Percentiles rank a stretch among this genome's conserved stretches.
Evolutionary conservation across 2,797 vertebrate genomes (phyloP).

Genomic region (Falco peregrinus): DNA sequence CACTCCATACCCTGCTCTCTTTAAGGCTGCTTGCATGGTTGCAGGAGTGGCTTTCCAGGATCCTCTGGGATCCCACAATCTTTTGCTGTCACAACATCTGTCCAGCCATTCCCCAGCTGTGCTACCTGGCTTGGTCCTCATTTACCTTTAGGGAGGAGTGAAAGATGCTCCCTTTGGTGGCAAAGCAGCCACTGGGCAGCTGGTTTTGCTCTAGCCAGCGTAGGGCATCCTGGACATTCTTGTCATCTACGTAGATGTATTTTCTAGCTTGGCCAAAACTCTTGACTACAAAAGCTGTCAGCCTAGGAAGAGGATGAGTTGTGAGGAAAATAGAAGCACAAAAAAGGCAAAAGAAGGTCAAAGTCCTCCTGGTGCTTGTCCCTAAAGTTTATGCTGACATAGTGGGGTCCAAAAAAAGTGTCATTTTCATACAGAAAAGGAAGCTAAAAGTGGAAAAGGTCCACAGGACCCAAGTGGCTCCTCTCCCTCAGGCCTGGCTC

Average conservation of each 20-base stretch:
- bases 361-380: not conserved
- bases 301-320: slow-evolving; percentile 68
- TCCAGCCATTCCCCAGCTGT: not conserved
- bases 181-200: slow-evolving; percentile 78
- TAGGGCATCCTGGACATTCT: slow-evolving; percentile 73
- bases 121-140: not conserved
- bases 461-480: not conserved
- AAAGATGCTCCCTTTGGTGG: slow-evolving; percentile 81
- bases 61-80: not conserved
- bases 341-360: not conserved
- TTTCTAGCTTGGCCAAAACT: slow-evolving; percentile 80
- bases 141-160: slow-evolving; percentile 83
- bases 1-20: not conserved
- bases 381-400: not conserved
- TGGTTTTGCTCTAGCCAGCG: slow-evolving; percentile 80
- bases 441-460: not conserved
- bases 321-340: not conserved
- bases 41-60: not conserved
- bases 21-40: not conserved
- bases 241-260: slow-evolving; percentile 80
- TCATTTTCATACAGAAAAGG: not conserved
- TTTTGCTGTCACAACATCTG: not conserved
- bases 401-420: not conserved
- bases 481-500: not conserved
- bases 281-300: slow-evolving; percentile 90